These are phyloP conservation scores for Sesia bembeciformis DNA, from an alignment of 2,888 invertebrate genomes.

Conservation along the genomic window DNA sequence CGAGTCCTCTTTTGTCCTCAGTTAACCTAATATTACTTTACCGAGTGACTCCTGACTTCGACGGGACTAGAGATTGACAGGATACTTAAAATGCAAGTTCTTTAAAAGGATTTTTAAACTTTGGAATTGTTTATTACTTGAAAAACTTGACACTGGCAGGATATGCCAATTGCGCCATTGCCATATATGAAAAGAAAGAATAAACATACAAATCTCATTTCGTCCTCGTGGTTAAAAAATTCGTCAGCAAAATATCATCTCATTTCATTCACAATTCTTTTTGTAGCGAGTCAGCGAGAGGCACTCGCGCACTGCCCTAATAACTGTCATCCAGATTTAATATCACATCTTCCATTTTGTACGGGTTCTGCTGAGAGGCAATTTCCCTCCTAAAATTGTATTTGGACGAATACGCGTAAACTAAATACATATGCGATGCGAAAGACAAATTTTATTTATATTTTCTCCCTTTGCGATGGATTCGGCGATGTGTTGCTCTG, in stretches of 20 bases:
- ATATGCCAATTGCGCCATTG: too few relatives aligned
- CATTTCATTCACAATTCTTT: constrained; percentile 40
- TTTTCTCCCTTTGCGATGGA: constrained; percentile 21
- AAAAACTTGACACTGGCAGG: too few relatives aligned
- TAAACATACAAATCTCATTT: constrained; percentile 11
- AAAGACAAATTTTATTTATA: constrained; percentile 64
- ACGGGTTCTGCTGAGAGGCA: constrained; percentile 54
- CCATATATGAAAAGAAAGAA: too few relatives aligned
- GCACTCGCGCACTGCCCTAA: constrained; percentile 48
- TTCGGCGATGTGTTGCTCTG: constrained; percentile 5
- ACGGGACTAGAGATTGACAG: too few relatives aligned
- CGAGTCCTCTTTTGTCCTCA: too few relatives aligned
- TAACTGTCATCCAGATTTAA: constrained; percentile 71
- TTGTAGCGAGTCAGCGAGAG: constrained; percentile 27
- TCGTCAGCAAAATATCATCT: constrained; percentile 34
- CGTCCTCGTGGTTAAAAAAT: constrained; percentile 27
- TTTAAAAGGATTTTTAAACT: too few relatives aligned
- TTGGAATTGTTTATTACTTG: too few relatives aligned
- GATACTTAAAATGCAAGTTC: too few relatives aligned
- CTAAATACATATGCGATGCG: constrained; percentile 61
- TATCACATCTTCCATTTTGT: constrained; percentile 65
- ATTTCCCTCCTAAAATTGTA: constrained; percentile 69
- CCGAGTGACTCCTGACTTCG: too few relatives aligned
- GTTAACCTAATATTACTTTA: too few relatives aligned
- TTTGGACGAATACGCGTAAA: constrained; percentile 62